Evolutionary conservation across 2,797 vertebrate genomes (phyloP).

Genomic region (Pogoniulus pusillus): DNA sequence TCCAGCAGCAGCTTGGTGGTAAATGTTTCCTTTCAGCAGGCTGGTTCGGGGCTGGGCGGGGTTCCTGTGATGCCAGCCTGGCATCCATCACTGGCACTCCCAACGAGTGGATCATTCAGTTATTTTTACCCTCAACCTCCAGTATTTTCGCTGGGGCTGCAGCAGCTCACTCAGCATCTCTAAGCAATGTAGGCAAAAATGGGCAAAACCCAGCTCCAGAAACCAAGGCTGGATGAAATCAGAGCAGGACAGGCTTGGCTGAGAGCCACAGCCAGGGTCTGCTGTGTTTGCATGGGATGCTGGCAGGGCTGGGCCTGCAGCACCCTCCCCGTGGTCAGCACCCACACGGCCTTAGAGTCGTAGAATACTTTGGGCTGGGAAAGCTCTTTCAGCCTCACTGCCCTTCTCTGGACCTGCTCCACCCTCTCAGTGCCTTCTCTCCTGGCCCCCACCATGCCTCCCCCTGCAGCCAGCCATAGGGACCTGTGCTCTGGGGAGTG

Average conservation of each 20-base stretch:
- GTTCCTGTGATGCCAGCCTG: background rate
- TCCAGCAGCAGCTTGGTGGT: background rate
- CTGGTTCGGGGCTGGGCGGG: background rate
- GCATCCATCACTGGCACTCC: background rate
- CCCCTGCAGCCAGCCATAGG: too few relatives aligned
- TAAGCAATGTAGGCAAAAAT: background rate
- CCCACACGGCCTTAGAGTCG: too few relatives aligned
- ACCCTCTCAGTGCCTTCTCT: background rate
- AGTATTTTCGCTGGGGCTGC: background rate
- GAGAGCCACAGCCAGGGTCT: background rate
- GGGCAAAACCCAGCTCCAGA: background rate
- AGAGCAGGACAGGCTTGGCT: background rate
- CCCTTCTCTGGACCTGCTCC: background rate
- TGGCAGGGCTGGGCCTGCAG: background rate
- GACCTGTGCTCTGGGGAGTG: background rate
- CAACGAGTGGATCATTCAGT: background rate
- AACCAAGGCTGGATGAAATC: background rate
- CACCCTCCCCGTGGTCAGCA: background rate
- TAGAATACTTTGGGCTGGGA: too few relatives aligned
- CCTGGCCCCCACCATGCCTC: background rate
- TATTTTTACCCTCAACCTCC: constrained; percentile 21
- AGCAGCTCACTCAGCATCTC: background rate
- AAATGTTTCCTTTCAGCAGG: constrained; percentile 17
- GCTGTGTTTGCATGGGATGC: background rate
- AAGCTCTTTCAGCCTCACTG: too few relatives aligned